Conservation (phyloP, 1,140 invertebrate species). For the Bombus waltoni region DNA sequence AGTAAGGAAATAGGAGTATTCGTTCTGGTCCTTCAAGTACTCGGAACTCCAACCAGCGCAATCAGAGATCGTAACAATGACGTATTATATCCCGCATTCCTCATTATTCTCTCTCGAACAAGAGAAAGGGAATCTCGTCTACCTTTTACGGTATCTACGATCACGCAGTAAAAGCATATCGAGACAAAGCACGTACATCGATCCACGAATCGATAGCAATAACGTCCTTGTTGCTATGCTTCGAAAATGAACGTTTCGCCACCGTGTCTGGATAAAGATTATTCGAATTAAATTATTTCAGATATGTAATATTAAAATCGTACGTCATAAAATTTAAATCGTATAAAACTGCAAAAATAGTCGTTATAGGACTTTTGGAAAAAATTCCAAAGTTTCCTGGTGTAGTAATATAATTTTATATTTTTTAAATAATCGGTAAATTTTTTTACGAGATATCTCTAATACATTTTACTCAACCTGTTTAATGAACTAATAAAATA, state of each 20-base stretch:
- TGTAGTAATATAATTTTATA: no score
- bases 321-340: background rate
- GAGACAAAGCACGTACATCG: background rate
- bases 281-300: background rate
- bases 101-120: conserved; percentile 23
- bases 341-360: background rate
- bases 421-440: no score
- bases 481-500: no score
- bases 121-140: conserved; percentile 1
- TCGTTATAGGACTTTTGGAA: background rate
- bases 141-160: conserved; percentile 10
- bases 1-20: background rate
- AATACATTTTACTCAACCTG: no score
- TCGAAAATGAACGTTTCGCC: background rate
- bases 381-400: no score
- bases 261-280: background rate
- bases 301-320: background rate
- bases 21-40: background rate
- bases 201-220: background rate
- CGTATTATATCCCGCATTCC: conserved; percentile 16
- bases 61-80: conserved; percentile 29
- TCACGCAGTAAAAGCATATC: background rate
- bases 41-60: background rate
- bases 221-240: background rate
- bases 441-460: no score